Conservation (phyloP, 2,888 invertebrate genomes). For the Branchellion lobata region DNA sequence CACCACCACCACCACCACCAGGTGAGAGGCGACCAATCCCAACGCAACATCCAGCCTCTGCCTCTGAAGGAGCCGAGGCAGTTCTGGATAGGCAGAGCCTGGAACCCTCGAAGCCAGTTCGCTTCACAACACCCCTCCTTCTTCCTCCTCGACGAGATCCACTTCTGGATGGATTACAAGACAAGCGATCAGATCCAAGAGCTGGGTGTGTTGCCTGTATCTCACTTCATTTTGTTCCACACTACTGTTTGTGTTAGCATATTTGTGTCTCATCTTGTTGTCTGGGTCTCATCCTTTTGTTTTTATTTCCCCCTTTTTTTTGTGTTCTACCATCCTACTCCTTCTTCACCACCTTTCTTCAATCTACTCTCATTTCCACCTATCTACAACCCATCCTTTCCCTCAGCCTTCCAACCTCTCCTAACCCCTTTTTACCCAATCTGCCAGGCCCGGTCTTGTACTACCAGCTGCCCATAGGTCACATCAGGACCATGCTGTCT, state of each 20-base stretch:
- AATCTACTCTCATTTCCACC: neutral
- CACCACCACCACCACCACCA: neutral
- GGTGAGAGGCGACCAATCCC: conserved; percentile 6
- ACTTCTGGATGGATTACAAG: conserved; percentile 57
- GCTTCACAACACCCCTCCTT: conserved; percentile 52
- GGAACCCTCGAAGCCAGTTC: conserved; percentile 51
- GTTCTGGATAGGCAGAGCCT: conserved; percentile 58
- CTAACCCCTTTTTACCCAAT: neutral
- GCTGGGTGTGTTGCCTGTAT: conserved; percentile 53
- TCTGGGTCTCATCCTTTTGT: neutral
- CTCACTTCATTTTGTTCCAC: neutral
- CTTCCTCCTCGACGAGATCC: conserved; percentile 58
- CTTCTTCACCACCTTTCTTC: neutral
- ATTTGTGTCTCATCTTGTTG: no score
- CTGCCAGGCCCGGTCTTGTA: conserved; percentile 58
- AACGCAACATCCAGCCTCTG: neutral
- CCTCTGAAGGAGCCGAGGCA: conserved; percentile 24
- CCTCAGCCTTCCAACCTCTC: no score
- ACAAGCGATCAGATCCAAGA: conserved; percentile 54
- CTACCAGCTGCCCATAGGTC: conserved; percentile 56
- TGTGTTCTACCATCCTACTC: neutral
- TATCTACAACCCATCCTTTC: neutral
- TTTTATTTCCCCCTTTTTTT: no score
- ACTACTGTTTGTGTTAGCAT: neutral
- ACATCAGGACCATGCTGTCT: conserved; percentile 2